Percentiles rank a stretch among this genome's conserved stretches.
These are phyloP conservation scores for Arbacia lixula DNA, from an alignment of 53 echinoderm and acorn worm genomes.

Conservation along the genomic window DNA sequence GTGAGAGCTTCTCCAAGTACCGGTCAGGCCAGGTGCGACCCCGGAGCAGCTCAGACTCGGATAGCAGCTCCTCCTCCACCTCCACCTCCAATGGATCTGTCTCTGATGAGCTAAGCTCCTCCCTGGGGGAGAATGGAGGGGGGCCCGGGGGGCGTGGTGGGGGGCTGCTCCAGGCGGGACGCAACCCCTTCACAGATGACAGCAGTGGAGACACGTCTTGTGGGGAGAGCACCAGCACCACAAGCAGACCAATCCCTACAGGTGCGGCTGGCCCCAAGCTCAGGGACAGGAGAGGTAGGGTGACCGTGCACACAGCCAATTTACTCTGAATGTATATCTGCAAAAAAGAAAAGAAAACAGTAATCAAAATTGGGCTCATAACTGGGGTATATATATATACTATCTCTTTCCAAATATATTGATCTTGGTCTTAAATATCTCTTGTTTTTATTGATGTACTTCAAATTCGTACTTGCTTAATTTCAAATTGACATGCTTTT, in stretches of 20 bases:
- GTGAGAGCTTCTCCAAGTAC: constrained; percentile 89
- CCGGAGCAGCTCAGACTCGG: constrained; percentile 90
- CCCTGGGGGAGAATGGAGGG: constrained; percentile 60
- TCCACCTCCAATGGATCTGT: constrained; percentile 75
- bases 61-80: constrained; percentile 72
- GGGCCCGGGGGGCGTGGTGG: constrained; percentile 72
- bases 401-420: constrained; percentile 1
- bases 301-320: constrained; percentile 50
- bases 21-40: constrained; percentile 74
- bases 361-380: constrained; percentile 12
- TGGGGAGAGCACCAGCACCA: constrained; percentile 95
- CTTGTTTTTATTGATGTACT: background rate
- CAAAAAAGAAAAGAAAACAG: background rate
- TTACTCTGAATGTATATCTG: background rate
- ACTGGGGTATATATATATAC: constrained; percentile 3
- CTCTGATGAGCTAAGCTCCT: constrained; percentile 81
- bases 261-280: constrained; percentile 83
- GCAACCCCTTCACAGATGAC: constrained; percentile 88
- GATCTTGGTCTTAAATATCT: background rate
- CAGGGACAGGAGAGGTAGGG: constrained; percentile 86
- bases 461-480: constrained; percentile 3
- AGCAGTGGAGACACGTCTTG: constrained; percentile 96
- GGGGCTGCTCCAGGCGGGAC: constrained; percentile 63
- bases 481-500: constrained; percentile 7
- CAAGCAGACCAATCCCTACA: constrained; percentile 76